Conservation (phyloP, 1,140 invertebrate species). For the Hyphantria cunea region DNA sequence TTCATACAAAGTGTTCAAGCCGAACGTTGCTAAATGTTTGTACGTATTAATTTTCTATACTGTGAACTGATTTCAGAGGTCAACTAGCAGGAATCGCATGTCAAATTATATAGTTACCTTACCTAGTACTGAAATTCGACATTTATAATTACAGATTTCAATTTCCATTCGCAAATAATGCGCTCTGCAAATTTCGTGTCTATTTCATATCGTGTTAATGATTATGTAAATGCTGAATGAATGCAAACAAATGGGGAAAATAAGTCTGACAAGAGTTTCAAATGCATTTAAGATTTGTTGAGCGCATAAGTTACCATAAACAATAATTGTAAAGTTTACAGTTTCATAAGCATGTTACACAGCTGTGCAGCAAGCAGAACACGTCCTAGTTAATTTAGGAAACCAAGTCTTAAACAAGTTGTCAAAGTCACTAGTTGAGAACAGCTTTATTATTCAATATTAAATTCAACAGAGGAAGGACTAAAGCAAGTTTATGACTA, state of each 20-base stretch:
- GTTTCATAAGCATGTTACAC: conserved; percentile 37
- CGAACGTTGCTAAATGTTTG: no score
- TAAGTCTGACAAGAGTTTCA: neutral
- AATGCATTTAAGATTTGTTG: neutral
- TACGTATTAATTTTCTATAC: neutral
- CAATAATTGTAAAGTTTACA: conserved; percentile 27
- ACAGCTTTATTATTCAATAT: conserved; percentile 80
- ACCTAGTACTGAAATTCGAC: conserved; percentile 1
- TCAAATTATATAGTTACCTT: neutral
- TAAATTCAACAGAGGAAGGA: conserved; percentile 70
- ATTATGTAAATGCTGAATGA: neutral
- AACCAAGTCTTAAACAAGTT: conserved; percentile 68
- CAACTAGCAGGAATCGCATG: neutral
- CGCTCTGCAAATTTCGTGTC: conserved; percentile 10
- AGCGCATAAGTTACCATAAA: conserved; percentile 5
- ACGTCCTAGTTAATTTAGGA: conserved; percentile 58
- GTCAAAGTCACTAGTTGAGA: conserved; percentile 72
- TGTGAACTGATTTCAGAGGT: neutral
- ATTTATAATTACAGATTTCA: conserved; percentile 10
- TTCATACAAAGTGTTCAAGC: no score
- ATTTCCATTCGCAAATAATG: conserved; percentile 8
- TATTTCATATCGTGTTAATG: neutral
- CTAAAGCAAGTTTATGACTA: conserved; percentile 69
- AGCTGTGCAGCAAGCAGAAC: conserved; percentile 17
- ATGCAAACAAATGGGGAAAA: neutral